Base-by-base conservation (phyloP, 2,888 invertebrate species). In the Orthosia cruda region DNA sequence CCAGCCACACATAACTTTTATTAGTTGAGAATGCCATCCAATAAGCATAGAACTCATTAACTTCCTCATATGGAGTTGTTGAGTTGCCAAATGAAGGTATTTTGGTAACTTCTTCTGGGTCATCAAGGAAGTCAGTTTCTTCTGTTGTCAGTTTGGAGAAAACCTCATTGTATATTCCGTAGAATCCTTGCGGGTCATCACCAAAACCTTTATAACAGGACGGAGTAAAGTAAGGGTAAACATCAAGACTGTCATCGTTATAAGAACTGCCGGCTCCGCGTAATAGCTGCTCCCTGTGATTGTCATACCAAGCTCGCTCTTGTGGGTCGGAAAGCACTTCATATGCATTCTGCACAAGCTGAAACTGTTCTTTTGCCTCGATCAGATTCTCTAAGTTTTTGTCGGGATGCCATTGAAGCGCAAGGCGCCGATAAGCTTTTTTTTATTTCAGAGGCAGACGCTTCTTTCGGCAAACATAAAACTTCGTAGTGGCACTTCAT, bases 401-500 rank as follows among this genome's bases (percentile, higher is more conserved):
- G 93, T 99, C 99, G 0, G 99, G 99, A 96, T 99, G 99, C 98
- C 98, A 99, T 95, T 98, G 98, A 62, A 99, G 93, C 0, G 99
- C 99, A 68, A 99, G 95, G 92, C 98, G 98, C 86, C 99, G 97
- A 92, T 99, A 99, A 0, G 99, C 97, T 86, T 98, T 98, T n/a
- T 94, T 99, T 99, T 59, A 99, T 98, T 85, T 99, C 99, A 23
- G 98, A 97, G 74, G 98, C 97, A 68, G 97, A 97, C 0, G 98
- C 99, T 91, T 98, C 98, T 81, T 97, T 97, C 57, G 97, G 91
- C n/a, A 99, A 97, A 84, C 98, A 98, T 77, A 99, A 97, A 82
- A 99, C 98, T 96, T 99, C 99, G 95, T 99, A 99, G 94, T 99
- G 98, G 96, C 99, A 99, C 97, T 98, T 99, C 99, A 99, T 99